Conservation (phyloP, 2,113 vertebrate species). For the Plestiodon gilberti region DNA sequence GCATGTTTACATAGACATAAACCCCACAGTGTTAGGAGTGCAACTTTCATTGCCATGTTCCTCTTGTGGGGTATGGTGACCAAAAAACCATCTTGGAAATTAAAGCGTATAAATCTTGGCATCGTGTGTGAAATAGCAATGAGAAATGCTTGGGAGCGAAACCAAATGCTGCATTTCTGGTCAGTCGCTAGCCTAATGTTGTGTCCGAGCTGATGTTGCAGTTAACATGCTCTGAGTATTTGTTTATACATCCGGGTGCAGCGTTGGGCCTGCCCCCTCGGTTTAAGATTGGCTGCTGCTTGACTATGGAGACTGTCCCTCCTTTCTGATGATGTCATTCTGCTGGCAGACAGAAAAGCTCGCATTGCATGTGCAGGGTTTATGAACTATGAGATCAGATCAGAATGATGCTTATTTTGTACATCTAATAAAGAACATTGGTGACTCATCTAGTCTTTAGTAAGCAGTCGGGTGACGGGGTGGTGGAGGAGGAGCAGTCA, state of each 20-base stretch:
- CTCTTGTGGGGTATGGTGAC: neutral
- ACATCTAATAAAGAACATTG: neutral
- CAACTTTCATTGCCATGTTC: neutral
- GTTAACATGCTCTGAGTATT: constrained; percentile 73
- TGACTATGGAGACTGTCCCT: constrained; percentile 41
- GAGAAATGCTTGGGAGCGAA: no score
- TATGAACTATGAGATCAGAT: neutral
- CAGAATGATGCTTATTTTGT: neutral
- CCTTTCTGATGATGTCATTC: constrained; percentile 42
- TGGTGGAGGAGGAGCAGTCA: no score
- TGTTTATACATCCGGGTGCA: constrained; percentile 89
- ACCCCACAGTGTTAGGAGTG: neutral
- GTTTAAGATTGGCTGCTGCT: constrained; percentile 39
- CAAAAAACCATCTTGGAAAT: neutral
- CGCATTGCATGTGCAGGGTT: neutral
- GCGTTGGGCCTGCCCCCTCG: constrained; percentile 32
- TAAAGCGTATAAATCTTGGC: neutral
- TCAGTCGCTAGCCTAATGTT: neutral
- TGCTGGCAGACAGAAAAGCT: neutral
- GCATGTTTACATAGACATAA: neutral
- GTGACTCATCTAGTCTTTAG: neutral
- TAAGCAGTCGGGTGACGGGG: neutral
- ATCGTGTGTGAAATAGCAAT: neutral
- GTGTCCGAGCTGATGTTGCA: neutral
- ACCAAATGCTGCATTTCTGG: neutral